Evolutionary conservation across 1,140 invertebrate genomes (phyloP).

Genomic region (Drosophila repletoides): DNA sequence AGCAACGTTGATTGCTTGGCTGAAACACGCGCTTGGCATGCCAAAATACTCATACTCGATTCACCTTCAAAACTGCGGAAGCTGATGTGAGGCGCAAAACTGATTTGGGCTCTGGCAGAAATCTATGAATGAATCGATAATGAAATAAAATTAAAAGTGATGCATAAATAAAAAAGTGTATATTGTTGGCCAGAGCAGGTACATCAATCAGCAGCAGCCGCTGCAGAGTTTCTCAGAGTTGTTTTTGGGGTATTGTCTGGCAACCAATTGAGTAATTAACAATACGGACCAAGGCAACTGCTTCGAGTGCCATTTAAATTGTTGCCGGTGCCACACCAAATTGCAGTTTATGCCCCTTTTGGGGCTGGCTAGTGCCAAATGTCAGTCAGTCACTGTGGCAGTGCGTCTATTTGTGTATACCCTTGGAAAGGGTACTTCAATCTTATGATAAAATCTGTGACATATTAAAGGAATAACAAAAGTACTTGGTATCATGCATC

Average conservation of each 20-base stretch:
- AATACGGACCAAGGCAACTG: constrained; percentile 26
- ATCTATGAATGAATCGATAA: constrained; percentile 68
- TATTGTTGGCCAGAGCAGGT: too few relatives aligned
- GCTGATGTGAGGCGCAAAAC: constrained; percentile 31
- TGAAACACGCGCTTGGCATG: constrained; percentile 61
- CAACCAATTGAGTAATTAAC: constrained; percentile 31
- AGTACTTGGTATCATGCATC: too few relatives aligned
- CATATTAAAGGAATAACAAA: too few relatives aligned
- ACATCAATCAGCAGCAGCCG: constrained; percentile 9
- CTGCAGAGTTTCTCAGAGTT: not conserved
- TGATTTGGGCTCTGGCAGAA: constrained; percentile 41
- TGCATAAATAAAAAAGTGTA: too few relatives aligned
- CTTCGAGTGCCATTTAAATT: constrained; percentile 33
- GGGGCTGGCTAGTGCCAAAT: not conserved
- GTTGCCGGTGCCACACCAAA: constrained; percentile 12
- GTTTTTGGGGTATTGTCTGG: not conserved
- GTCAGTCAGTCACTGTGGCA: constrained; percentile 10
- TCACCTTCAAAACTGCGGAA: constrained; percentile 69
- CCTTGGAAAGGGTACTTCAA: too few relatives aligned
- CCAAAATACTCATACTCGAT: constrained; percentile 7
- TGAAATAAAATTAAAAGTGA: constrained; percentile 29
- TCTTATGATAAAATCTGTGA: too few relatives aligned
- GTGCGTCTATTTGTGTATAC: too few relatives aligned
- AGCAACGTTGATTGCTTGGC: not conserved
- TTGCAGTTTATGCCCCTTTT: constrained; percentile 15